Percentiles rank a stretch among this genome's conserved stretches.
Conservation (phyloP, 37 sponge, comb jelly and placozoan genomes). For the Hormiphora californensis region DNA sequence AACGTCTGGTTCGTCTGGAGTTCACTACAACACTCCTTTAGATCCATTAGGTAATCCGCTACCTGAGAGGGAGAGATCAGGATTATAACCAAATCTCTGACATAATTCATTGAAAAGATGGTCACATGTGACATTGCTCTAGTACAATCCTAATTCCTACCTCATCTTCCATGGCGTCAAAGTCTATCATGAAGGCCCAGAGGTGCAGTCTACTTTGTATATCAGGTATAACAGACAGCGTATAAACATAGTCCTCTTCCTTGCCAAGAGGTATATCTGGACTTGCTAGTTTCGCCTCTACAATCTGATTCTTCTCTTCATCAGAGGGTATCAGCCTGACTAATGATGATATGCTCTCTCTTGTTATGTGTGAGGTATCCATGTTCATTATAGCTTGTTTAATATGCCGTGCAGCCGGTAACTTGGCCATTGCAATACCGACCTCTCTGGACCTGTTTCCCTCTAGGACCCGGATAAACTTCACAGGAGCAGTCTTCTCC, state of each 20-base stretch:
- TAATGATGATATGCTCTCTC: conserved; percentile 76
- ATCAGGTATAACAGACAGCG: conserved; percentile 79
- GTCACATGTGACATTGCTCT: too few relatives aligned
- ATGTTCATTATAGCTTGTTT: conserved; percentile 82
- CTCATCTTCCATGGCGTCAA: conserved; percentile 72
- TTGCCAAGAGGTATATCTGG: conserved; percentile 77
- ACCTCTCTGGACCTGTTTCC: conserved; percentile 75
- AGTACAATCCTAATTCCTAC: too few relatives aligned
- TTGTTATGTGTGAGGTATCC: conserved; percentile 77
- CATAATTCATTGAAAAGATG: background rate
- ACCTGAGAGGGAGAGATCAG: conserved; percentile 39
- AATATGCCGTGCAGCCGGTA: conserved; percentile 77
- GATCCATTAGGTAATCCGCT: conserved; percentile 85
- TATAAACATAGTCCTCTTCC: conserved; percentile 84
- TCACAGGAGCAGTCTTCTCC: conserved; percentile 34
- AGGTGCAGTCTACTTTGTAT: conserved; percentile 73
- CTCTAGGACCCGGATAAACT: conserved; percentile 73
- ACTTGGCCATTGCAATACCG: conserved; percentile 69
- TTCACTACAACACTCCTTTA: conserved; percentile 71
- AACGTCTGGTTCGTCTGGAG: conserved; percentile 64
- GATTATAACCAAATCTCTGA: background rate
- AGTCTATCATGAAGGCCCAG: conserved; percentile 78
- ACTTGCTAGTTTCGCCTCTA: conserved; percentile 63
- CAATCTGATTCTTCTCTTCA: conserved; percentile 68
- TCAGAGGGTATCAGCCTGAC: conserved; percentile 70